Base-by-base conservation (phyloP, 2,113 vertebrate species). In the Loxodonta africana region DNA sequence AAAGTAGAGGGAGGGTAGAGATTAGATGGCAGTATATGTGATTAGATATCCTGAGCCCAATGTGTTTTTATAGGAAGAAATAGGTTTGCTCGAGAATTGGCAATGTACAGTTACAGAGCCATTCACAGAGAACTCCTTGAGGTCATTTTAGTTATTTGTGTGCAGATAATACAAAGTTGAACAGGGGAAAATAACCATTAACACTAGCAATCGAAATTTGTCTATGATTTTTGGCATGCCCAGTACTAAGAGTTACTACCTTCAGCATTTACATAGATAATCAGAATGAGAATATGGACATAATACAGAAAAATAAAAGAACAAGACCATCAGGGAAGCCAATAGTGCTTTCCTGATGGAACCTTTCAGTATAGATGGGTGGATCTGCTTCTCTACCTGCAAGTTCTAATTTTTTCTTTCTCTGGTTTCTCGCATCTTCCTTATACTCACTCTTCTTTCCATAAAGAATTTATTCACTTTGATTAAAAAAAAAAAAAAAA, bases 401-500 rank as follows among this genome's bases (percentile, higher is more conserved):
- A 76, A 21, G 33, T 88, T 82, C 44, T 69, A 37, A 78, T 82
- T 53, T 76, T 17, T 67, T 10, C 73, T 74, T 74, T 41, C 73
- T 41, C 73, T n/a, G 44, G 21, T 41, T 74, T 41, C 33, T 21
- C 81, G 12, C 10, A 69, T 80, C 74, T 84, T 83, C 37, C 28
- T 2, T 21, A 9, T 67, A 60, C 2, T 78, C 2, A 1, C 9
- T 71, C 28, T 91, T 37, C 10, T 78, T 71, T 82, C 5, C 82
- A 33, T 46, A 94, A 95, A 74, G 10, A 94, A 91, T 60, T 83
- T 51, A 15, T 94, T 96, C 37, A 86, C 46, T 84, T 91, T 86
- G 37, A 97, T 91, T 97, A 91, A 80, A 95, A 91, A 96, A 94
- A 3, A 3, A 80, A 95, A 91, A 95, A 94, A 3, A 18, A 93